Percentiles rank a stretch among this genome's conserved stretches.
phyloP scores from a whole-genome alignment of 2,797 vertebrate species.

The Dryobates pubescens region DNA sequence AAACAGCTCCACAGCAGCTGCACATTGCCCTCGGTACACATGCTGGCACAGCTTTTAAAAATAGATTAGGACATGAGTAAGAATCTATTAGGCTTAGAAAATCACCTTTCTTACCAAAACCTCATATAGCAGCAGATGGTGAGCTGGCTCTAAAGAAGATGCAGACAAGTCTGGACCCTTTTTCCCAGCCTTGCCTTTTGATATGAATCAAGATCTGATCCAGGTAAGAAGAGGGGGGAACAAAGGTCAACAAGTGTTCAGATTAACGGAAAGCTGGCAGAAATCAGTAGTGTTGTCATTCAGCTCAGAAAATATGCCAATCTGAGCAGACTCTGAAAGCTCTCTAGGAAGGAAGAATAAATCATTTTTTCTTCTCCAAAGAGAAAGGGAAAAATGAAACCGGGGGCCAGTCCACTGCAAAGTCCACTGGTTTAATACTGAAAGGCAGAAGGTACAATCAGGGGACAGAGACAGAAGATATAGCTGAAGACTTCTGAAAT shows the following conservation, averaged over 20 bases:
- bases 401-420: background rate
- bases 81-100: background rate
- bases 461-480: background rate
- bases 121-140: background rate
- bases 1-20: background rate
- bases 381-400: background rate
- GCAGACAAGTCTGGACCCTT: background rate
- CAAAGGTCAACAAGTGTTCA: background rate
- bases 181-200: background rate
- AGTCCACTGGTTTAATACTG: background rate
- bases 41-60: background rate
- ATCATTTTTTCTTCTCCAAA: background rate
- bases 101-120: background rate
- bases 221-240: background rate
- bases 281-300: background rate
- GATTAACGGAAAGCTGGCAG: background rate
- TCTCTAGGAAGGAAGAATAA: background rate
- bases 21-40: background rate
- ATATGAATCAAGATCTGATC: background rate
- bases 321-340: background rate
- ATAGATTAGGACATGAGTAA: background rate
- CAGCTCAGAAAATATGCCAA: background rate
- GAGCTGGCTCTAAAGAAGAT: background rate
- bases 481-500: background rate
- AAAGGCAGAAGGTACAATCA: background rate